Evolutionary conservation across 2,888 invertebrate species (phyloP).

Genomic region (Cantharis lateralis): DNA sequence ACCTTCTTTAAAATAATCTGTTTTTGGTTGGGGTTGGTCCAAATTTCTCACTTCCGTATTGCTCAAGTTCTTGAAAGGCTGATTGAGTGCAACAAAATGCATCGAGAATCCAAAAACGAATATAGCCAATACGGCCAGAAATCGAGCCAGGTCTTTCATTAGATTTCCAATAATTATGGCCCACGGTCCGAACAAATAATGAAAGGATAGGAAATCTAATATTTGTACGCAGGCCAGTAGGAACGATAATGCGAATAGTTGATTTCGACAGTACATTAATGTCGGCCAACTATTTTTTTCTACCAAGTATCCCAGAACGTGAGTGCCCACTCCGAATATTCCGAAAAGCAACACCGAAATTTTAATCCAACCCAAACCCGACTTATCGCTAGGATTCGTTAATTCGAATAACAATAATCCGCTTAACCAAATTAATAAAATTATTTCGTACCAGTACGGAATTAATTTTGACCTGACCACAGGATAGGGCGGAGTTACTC

Average conservation of each 20-base stretch:
- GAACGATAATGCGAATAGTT: conserved; percentile 94
- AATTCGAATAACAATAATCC: conserved; percentile 94
- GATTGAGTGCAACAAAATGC: conserved; percentile 94
- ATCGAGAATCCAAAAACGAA: conserved; percentile 99
- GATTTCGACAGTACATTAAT: conserved; percentile 92
- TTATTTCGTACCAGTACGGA: conserved; percentile 96
- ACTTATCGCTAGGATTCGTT: conserved; percentile 97
- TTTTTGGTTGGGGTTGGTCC: conserved; percentile 41
- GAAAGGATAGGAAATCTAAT: conserved; percentile 96
- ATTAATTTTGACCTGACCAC: conserved; percentile 78
- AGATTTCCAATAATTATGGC: conserved; percentile 98
- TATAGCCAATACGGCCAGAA: conserved; percentile 95
- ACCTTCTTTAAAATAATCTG: conserved; percentile 72
- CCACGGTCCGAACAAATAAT: conserved; percentile 99
- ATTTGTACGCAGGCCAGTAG: conserved; percentile 97
- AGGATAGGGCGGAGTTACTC: conserved; percentile 85
- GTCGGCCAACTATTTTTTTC: conserved; percentile 74
- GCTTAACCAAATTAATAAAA: conserved; percentile 91
- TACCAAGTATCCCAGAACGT: conserved; percentile 79
- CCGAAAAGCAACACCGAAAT: conserved; percentile 84
- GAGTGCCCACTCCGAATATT: conserved; percentile 88
- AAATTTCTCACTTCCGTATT: conserved; percentile 61
- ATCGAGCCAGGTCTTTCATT: conserved; percentile 93
- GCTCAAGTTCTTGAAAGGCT: conserved; percentile 79
- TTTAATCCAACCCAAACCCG: conserved; percentile 94